Evolutionary conservation across 2,888 invertebrate genomes (phyloP).

Genomic region (Neoscelio sp.): DNA sequence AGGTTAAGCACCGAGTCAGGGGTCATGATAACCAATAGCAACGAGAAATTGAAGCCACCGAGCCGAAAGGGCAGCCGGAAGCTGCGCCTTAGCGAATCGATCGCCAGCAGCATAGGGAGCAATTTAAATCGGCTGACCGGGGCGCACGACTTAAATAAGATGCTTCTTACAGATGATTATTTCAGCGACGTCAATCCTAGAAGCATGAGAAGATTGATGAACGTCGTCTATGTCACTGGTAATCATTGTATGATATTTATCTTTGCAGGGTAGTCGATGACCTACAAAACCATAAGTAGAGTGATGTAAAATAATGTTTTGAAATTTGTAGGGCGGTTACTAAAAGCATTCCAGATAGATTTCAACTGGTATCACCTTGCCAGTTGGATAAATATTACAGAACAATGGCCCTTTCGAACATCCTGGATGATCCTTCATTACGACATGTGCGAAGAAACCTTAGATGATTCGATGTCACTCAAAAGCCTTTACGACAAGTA

Average conservation of each 20-base stretch:
- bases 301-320: background rate
- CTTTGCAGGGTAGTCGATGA: too few species aligned
- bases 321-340: slow-evolving; percentile 90
- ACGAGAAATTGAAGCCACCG: slow-evolving; percentile 89
- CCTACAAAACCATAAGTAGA: too few species aligned
- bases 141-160: slow-evolving; percentile 90
- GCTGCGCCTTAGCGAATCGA: slow-evolving; percentile 92
- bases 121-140: slow-evolving; percentile 91
- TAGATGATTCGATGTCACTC: slow-evolving; percentile 93
- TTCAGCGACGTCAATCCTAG: slow-evolving; percentile 99
- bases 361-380: slow-evolving; percentile 99
- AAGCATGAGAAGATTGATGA: slow-evolving; percentile 98
- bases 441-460: slow-evolving; percentile 93
- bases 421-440: slow-evolving; percentile 99
- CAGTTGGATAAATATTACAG: slow-evolving; percentile 99
- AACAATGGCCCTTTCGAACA: slow-evolving; percentile 99
- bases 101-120: slow-evolving; percentile 95
- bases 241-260: slow-evolving; percentile 27
- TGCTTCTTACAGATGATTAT: slow-evolving; percentile 98
- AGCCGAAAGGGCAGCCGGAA: slow-evolving; percentile 88
- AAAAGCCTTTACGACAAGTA: slow-evolving; percentile 97
- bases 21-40: slow-evolving; percentile 91
- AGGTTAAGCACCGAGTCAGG: slow-evolving; percentile 92
- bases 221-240: slow-evolving; percentile 98
- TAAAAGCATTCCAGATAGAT: slow-evolving; percentile 99